These are phyloP conservation scores for Argynnis bischoffii DNA, from an alignment of 2,888 invertebrate species.

Conservation along the genomic window DNA sequence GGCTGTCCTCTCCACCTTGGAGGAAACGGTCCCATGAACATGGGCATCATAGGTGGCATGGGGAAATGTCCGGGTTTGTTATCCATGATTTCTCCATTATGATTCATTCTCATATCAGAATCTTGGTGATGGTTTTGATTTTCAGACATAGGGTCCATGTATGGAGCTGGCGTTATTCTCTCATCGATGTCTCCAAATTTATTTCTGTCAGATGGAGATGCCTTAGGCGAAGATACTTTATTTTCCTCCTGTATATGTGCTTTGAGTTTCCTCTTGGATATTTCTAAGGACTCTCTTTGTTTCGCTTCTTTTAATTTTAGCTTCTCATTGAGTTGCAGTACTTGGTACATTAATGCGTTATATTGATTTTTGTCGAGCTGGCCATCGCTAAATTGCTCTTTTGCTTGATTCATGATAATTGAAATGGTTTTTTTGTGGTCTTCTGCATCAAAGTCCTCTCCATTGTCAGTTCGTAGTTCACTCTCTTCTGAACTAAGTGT, in stretches of 20 bases:
- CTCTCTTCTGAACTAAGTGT: conserved; percentile 77
- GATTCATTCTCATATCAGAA: conserved; percentile 68
- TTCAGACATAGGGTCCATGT: conserved; percentile 60
- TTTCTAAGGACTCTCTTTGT: conserved; percentile 85
- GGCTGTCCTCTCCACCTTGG: conserved; percentile 65
- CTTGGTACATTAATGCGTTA: conserved; percentile 88
- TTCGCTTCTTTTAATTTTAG: conserved; percentile 89
- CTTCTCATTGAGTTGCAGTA: conserved; percentile 89
- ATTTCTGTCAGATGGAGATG: conserved; percentile 62
- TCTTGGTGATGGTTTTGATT: conserved; percentile 59
- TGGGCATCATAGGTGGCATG: conserved; percentile 60
- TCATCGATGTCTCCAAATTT: conserved; percentile 80
- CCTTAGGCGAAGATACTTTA: conserved; percentile 75
- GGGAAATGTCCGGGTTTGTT: conserved; percentile 50
- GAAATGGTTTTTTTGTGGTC: conserved; percentile 86
- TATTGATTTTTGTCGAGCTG: conserved; percentile 88
- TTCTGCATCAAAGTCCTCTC: conserved; percentile 79
- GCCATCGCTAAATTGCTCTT: conserved; percentile 89
- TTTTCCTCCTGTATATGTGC: conserved; percentile 67
- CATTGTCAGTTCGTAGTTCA: conserved; percentile 76
- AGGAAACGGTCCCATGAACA: conserved; percentile 50
- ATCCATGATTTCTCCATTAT: conserved; percentile 50
- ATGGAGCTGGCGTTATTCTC: conserved; percentile 64
- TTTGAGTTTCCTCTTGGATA: conserved; percentile 72
- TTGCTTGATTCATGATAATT: conserved; percentile 91